Base-by-base conservation (phyloP, 1,140 invertebrate genomes). In the Sinonovacula constricta region DNA sequence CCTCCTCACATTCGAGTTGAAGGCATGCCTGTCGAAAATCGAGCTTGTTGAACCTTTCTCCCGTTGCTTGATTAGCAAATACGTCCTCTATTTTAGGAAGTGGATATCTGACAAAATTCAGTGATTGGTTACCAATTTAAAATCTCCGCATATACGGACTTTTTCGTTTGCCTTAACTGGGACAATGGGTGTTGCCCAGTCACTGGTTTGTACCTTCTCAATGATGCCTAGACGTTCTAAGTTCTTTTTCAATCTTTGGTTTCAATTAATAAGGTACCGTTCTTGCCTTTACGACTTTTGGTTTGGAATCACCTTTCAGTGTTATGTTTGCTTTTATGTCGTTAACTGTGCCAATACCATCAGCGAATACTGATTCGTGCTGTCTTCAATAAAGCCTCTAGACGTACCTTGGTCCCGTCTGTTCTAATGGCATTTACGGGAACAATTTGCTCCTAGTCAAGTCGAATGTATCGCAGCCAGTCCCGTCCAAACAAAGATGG, bases 51-150 rank as follows among this genome's bases (percentile, higher is more conserved):
- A 89, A 89, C n/a, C 59, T 77, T 51, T 65, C 30, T 49, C 79
- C 84, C 60, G 78, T 90, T 77, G 88, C 49, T 53, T 88, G 24
- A 80, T 49, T 49, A 68, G 54, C 56, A 53, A 83, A 85, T 30
- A 88, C 34, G 34, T 88, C 85, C n/a, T 89, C 86, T 12, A 63
- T 57, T 30, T 78, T 34, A 63, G 88, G 85, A 33, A 88, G 31
- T 3, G 86, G 86, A 72, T 90, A 88, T 76, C 54, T 24, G 39
- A 57, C 26, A 49, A 45, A 31, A 87, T 75, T n/a, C 79, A 53
- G 3, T 75, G 82, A 80, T 92, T 92, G n/a, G 88, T 54, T 12
- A 87, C 87, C 14, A 83, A 59, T 56, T 88, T 90, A 67, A 84
- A 89, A 70, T 90, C 87, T 12, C 87, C 87, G 80, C 88, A 89